A percentile compares a stretch with the other conserved stretches of the same genome.
Conservation (phyloP, 2,888 invertebrate genomes). For the Lasioglossum leucozonium region DNA sequence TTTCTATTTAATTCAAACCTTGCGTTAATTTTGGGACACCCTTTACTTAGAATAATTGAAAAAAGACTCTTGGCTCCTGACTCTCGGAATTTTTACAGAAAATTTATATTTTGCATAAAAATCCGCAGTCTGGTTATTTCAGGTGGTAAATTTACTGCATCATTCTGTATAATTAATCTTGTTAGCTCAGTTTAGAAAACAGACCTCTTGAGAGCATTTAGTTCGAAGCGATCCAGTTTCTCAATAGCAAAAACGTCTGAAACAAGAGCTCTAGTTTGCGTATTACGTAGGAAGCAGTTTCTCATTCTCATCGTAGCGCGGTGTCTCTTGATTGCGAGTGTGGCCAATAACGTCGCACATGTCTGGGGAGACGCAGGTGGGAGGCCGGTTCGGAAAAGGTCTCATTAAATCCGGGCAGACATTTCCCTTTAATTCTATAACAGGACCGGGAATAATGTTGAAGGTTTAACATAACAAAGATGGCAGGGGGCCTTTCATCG, state of each 20-base stretch:
- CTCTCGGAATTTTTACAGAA: too few species aligned
- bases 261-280: neutral
- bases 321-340: neutral
- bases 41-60: too few species aligned
- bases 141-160: too few species aligned
- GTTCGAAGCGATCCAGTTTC: neutral
- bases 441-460: constrained; percentile 25
- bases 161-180: neutral
- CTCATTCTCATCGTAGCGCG: neutral
- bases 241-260: neutral
- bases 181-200: neutral
- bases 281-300: neutral
- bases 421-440: constrained; percentile 34
- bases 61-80: too few species aligned
- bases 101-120: too few species aligned
- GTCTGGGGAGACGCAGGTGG: neutral
- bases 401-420: constrained; percentile 26
- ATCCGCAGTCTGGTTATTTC: too few species aligned
- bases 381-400: neutral
- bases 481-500: constrained; percentile 18
- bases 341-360: neutral
- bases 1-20: too few species aligned
- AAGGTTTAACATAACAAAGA: constrained; percentile 43
- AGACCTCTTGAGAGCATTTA: neutral
- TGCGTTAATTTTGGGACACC: too few species aligned